phyloP scores from a whole-genome alignment of 2,888 invertebrate genomes.

The Mythimna vitellina region DNA sequence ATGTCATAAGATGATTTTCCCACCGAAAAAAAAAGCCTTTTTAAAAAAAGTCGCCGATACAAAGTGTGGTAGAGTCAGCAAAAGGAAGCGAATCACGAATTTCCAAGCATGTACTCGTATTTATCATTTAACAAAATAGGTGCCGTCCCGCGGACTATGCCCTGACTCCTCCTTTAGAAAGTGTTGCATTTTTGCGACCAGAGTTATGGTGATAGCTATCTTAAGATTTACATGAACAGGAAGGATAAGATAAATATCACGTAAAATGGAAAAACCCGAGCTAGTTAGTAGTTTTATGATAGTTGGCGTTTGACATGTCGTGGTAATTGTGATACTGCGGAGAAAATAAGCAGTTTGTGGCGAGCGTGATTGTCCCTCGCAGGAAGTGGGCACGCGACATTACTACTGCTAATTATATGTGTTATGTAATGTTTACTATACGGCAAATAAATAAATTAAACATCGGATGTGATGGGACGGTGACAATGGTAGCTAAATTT shows the following conservation, averaged over 20 bases:
- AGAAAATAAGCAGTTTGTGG: slow-evolving; percentile 45
- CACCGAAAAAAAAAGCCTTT: too few relatives aligned
- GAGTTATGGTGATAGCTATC: too few relatives aligned
- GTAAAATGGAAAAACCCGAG: slow-evolving; percentile 18
- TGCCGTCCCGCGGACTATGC: too few relatives aligned
- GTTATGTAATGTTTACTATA: slow-evolving; percentile 23
- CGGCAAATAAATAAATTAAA: not conserved
- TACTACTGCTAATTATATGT: slow-evolving; percentile 25
- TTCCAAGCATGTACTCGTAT: too few relatives aligned
- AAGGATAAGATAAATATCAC: not conserved
- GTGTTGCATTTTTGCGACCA: too few relatives aligned
- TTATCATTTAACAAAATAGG: too few relatives aligned
- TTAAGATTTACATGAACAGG: not conserved
- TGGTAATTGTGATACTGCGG: slow-evolving; percentile 34
- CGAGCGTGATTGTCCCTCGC: slow-evolving; percentile 29
- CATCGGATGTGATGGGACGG: not conserved
- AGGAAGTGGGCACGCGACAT: slow-evolving; percentile 44
- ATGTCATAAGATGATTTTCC: too few relatives aligned
- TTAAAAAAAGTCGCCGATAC: too few relatives aligned
- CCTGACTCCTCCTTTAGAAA: too few relatives aligned
- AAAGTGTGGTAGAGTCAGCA: too few relatives aligned
- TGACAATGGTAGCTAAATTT: too few relatives aligned
- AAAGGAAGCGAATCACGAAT: too few relatives aligned
- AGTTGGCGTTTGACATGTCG: slow-evolving; percentile 11
- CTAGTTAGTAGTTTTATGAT: slow-evolving; percentile 1